phyloP scores from a whole-genome alignment of 2,888 invertebrate genomes.

The Microplitis deprimator region DNA sequence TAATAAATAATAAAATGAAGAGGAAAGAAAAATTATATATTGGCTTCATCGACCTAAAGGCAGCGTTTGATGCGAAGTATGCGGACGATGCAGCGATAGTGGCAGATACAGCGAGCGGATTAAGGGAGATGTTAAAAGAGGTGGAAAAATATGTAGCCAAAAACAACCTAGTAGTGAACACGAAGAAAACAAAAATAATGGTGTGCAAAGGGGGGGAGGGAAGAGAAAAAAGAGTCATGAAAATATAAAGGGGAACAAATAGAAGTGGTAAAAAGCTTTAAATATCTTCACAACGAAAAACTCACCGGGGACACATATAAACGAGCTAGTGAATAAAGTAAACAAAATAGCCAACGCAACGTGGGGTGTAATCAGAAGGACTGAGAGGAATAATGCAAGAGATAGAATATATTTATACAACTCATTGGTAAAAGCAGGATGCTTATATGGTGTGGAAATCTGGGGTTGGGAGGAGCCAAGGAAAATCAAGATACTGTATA shows the following conservation, averaged over 20 bases:
- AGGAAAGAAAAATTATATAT: neutral
- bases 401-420: neutral
- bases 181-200: conserved; percentile 28
- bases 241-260: too few species aligned
- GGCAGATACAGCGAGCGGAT: too few species aligned
- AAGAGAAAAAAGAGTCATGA: too few species aligned
- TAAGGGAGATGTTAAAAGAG: too few species aligned
- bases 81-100: too few species aligned
- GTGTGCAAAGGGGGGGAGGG: too few species aligned
- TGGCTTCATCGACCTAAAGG: neutral
- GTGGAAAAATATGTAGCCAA: too few species aligned
- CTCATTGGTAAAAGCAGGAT: neutral
- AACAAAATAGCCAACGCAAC: neutral
- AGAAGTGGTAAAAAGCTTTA: too few species aligned
- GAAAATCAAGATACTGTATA: neutral
- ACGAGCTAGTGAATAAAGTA: conserved; percentile 23
- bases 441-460: conserved; percentile 41
- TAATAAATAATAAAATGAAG: neutral
- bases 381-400: neutral
- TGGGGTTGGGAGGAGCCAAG: conserved; percentile 35
- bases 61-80: too few species aligned
- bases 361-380: neutral
- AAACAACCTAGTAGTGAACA: neutral
- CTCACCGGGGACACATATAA: neutral
- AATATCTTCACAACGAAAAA: neutral